phyloP scores from a whole-genome alignment of 2,797 vertebrate species.

The Dicrostonyx torquatus region DNA sequence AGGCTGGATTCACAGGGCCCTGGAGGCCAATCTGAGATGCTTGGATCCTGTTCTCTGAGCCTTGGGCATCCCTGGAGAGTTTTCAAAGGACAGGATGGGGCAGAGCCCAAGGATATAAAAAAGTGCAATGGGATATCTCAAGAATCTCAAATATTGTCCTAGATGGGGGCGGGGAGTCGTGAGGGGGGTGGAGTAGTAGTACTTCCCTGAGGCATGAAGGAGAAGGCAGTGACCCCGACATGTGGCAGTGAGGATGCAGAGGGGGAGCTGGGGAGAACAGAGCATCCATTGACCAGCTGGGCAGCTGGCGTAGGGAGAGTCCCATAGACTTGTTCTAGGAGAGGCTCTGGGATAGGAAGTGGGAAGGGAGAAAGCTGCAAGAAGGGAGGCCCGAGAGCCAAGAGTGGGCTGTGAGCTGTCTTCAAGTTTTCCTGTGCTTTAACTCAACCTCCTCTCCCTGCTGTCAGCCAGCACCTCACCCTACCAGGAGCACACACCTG shows the following conservation, averaged over 20 bases:
- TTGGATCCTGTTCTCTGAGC: not conserved
- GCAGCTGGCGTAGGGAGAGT: not conserved
- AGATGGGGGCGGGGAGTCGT: not conserved
- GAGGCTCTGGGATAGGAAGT: not conserved
- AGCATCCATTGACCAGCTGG: slow-evolving; percentile 54
- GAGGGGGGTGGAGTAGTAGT: not conserved
- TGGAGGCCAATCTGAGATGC: not conserved
- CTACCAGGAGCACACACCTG: not conserved
- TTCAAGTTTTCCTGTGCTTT: not conserved
- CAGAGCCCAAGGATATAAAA: not conserved
- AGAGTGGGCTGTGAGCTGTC: not conserved
- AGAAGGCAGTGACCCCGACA: not conserved
- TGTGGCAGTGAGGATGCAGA: not conserved
- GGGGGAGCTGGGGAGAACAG: slow-evolving; percentile 38
- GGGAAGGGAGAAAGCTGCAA: not conserved
- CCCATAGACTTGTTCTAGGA: not conserved
- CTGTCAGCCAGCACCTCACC: not conserved
- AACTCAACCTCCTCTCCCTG: not conserved
- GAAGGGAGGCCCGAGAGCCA: not conserved
- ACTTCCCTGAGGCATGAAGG: not conserved
- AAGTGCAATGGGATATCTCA: not conserved
- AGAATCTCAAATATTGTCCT: slow-evolving; percentile 20
- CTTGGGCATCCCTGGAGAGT: not conserved
- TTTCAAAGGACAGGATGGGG: not conserved
- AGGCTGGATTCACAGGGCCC: not conserved